phyloP scores from a whole-genome alignment of 2,888 invertebrate species.

The Ariolimax columbianus region DNA sequence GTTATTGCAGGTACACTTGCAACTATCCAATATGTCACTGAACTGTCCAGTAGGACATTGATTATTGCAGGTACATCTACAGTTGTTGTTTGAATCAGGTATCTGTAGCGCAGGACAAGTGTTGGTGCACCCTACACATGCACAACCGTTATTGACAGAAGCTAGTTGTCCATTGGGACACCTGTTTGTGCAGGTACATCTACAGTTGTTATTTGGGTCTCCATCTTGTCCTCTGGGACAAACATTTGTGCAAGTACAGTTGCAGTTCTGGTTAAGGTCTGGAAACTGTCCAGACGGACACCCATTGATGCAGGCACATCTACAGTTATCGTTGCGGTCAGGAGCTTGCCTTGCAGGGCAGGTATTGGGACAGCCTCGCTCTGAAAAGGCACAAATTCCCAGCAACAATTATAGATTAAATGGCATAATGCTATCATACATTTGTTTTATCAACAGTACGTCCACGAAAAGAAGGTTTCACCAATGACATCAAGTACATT shows the following conservation, averaged over 20 bases:
- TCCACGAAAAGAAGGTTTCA: too few species aligned
- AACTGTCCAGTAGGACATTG: too few species aligned
- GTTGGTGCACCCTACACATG: neutral
- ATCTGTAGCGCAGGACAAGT: neutral
- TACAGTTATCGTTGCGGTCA: neutral
- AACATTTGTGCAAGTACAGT: neutral
- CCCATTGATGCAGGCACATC: neutral
- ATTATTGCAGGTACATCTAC: neutral
- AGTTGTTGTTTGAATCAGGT: neutral
- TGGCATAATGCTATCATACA: too few species aligned
- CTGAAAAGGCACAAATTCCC: neutral
- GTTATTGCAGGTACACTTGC: neutral
- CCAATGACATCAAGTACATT: too few species aligned
- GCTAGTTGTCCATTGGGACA: conserved; percentile 12
- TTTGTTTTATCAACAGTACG: too few species aligned
- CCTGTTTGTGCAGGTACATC: neutral
- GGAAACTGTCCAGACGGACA: conserved; percentile 17
- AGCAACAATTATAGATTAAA: too few species aligned
- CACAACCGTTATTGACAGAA: neutral
- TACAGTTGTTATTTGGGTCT: conserved; percentile 19
- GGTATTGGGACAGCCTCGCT: neutral
- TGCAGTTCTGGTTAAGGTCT: neutral
- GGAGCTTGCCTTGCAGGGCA: conserved; percentile 17
- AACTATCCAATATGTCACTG: too few species aligned
- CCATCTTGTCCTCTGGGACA: conserved; percentile 15